Conservation (phyloP, 2,113 vertebrate species). For the Xiphorhynchus elegans region DNA sequence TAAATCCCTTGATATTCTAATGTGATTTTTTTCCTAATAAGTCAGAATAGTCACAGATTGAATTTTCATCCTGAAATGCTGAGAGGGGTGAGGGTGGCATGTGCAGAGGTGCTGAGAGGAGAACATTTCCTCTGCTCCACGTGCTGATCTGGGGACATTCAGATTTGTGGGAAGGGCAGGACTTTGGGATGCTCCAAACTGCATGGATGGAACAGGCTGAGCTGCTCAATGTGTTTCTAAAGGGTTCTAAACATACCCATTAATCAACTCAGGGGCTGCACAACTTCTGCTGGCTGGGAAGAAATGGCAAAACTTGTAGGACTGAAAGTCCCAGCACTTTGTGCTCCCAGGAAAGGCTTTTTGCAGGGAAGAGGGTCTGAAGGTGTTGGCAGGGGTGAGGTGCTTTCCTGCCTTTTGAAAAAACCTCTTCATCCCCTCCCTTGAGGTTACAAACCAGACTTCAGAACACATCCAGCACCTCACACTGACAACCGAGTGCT, state of each 20-base stretch:
- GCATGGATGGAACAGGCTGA: fast-evolving
- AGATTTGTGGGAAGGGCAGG: not conserved
- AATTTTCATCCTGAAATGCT: not conserved
- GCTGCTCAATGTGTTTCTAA: too few relatives aligned
- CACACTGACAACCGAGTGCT: not conserved
- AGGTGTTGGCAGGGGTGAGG: not conserved
- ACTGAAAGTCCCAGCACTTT: fast-evolving
- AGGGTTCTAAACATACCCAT: fast-evolving
- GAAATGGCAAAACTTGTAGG: fast-evolving
- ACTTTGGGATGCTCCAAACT: not conserved
- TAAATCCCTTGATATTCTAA: not conserved
- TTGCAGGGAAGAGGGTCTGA: not conserved
- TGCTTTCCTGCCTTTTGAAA: not conserved
- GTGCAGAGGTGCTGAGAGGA: not conserved
- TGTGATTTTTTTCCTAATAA: not conserved
- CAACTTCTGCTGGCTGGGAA: not conserved
- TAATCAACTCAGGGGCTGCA: fast-evolving
- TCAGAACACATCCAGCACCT: not conserved
- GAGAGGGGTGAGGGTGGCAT: not conserved
- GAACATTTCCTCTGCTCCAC: not conserved
- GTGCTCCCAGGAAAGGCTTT: not conserved
- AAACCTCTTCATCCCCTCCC: not conserved
- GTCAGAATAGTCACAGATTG: not conserved
- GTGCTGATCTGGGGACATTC: not conserved
- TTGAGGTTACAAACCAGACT: not conserved